A percentile compares a stretch with the other conserved stretches of the same genome.
Evolutionary conservation across 2,888 invertebrate genomes (phyloP).

Genomic region (Zhuqinia jingwanae): DNA sequence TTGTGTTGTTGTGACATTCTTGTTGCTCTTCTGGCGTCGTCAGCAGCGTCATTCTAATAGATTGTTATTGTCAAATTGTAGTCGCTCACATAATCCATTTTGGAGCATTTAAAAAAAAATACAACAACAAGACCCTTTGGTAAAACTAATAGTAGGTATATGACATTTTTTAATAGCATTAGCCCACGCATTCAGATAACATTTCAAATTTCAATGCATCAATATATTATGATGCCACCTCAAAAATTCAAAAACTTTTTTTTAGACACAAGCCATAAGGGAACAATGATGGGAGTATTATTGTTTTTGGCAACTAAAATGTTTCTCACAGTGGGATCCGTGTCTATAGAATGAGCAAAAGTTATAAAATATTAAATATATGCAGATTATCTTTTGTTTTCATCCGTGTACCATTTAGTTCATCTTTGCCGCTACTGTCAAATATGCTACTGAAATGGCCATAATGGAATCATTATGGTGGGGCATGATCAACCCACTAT

Average conservation of each 20-base stretch:
- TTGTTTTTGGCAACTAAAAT: conserved; percentile 58
- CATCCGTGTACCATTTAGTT: conserved; percentile 20
- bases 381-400: conserved; percentile 1
- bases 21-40: conserved; percentile 14
- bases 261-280: not conserved
- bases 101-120: conserved; percentile 8
- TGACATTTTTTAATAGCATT: conserved; percentile 23
- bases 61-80: conserved; percentile 6
- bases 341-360: conserved; percentile 17
- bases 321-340: conserved; percentile 57
- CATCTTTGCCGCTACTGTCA: not conserved
- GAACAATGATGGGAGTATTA: conserved; percentile 27
- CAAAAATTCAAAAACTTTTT: not conserved
- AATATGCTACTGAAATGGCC: not conserved
- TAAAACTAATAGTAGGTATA: not conserved
- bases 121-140: not conserved
- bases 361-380: not conserved
- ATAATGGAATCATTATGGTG: not conserved
- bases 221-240: too few relatives aligned
- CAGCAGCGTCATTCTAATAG: conserved; percentile 22
- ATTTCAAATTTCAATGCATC: too few relatives aligned
- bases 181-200: conserved; percentile 32
- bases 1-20: too few relatives aligned
- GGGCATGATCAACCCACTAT: not conserved
- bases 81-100: conserved; percentile 27